These are phyloP conservation scores for Beris chalybata DNA, from an alignment of 2,888 invertebrate genomes.

Conservation along the genomic window DNA sequence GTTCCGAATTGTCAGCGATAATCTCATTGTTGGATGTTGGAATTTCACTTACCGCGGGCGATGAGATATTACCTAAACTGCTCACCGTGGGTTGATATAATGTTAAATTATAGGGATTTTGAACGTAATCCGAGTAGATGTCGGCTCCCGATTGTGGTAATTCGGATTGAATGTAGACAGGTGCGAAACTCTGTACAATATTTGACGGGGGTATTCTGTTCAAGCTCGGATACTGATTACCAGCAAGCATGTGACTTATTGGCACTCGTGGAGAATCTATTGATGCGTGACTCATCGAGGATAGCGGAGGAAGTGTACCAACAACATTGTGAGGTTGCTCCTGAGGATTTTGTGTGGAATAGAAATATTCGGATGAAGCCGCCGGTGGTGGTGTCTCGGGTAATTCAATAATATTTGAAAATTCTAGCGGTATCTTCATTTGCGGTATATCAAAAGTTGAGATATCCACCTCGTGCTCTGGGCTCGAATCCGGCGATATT, in stretches of 20 bases:
- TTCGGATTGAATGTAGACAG: slow-evolving; percentile 45
- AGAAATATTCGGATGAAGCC: background rate
- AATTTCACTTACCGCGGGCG: background rate
- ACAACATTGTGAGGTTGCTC: no score
- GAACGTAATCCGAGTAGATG: slow-evolving; percentile 53
- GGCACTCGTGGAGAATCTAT: slow-evolving; percentile 46
- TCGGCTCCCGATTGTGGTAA: slow-evolving; percentile 45
- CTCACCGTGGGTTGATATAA: slow-evolving; percentile 46
- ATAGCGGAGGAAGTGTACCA: background rate
- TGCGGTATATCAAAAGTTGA: background rate
- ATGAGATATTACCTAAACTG: slow-evolving; percentile 32
- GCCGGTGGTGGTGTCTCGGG: slow-evolving; percentile 45
- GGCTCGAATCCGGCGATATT: background rate
- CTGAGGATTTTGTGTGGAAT: background rate
- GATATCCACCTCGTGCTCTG: background rate
- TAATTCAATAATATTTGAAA: slow-evolving; percentile 48
- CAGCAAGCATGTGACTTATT: slow-evolving; percentile 49
- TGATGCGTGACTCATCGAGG: slow-evolving; percentile 3
- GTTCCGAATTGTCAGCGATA: slow-evolving; percentile 20
- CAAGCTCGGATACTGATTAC: slow-evolving; percentile 52
- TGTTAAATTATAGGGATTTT: slow-evolving; percentile 56
- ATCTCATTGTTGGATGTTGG: background rate
- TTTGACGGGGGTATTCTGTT: slow-evolving; percentile 48
- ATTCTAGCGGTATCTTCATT: slow-evolving; percentile 41
- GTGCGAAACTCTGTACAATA: slow-evolving; percentile 54